phyloP scores from a whole-genome alignment of 2,888 invertebrate genomes.

The Lasioglossum villosulum region DNA sequence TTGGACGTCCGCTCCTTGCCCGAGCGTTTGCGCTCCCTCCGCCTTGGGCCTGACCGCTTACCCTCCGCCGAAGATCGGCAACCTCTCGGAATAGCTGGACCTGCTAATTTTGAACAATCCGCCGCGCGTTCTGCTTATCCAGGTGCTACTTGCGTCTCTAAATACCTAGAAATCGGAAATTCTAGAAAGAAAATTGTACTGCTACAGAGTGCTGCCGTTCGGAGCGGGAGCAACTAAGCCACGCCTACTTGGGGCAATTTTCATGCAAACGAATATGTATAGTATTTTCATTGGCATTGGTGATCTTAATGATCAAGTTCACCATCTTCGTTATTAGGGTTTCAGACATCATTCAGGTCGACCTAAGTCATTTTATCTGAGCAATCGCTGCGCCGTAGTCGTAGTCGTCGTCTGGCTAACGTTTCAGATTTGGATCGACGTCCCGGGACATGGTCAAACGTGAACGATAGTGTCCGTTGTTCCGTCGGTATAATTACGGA shows the following conservation, averaged over 20 bases:
- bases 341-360: neutral
- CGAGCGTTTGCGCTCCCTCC: neutral
- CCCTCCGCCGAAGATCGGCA: slow-evolving; percentile 15
- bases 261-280: neutral
- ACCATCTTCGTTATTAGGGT: no score
- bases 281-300: neutral
- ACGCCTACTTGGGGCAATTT: neutral
- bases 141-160: neutral
- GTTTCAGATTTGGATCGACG: neutral
- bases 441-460: neutral
- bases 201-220: neutral
- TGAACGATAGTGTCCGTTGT: neutral
- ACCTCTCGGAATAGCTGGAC: slow-evolving; percentile 8
- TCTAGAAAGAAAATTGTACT: neutral
- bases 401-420: neutral
- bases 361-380: neutral
- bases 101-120: slow-evolving; percentile 2
- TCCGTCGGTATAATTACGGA: neutral
- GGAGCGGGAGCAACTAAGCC: neutral
- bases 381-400: neutral
- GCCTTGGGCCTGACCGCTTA: slow-evolving; percentile 13
- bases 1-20: slow-evolving; percentile 46
- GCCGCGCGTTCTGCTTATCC: neutral
- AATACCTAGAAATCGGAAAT: neutral
- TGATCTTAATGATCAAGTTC: neutral